Conservation (phyloP, 2,888 invertebrate species). For the Tromatobia lineatoria region DNA sequence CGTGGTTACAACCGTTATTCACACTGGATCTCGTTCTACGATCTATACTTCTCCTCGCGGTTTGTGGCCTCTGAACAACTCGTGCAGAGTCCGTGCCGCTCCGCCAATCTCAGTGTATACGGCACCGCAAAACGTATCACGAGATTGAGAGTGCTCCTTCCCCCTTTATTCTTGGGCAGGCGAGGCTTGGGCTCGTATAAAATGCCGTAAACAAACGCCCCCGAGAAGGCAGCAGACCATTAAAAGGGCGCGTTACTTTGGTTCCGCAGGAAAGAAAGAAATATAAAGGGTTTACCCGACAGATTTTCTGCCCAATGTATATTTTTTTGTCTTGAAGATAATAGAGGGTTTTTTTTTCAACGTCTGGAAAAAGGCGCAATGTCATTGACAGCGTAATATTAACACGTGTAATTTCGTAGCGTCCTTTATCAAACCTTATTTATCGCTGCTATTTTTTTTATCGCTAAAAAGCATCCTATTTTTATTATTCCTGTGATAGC, state of each 20-base stretch:
- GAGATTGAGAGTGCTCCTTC: conserved; percentile 42
- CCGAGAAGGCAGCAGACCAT: conserved; percentile 19
- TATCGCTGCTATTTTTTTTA: not conserved
- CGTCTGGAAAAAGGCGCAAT: not conserved
- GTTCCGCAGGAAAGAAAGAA: not conserved
- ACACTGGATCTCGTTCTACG: conserved; percentile 35
- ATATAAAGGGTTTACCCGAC: conserved; percentile 26
- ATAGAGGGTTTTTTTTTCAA: not conserved
- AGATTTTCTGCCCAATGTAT: not conserved
- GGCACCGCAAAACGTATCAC: conserved; percentile 33
- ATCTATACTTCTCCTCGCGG: conserved; percentile 39
- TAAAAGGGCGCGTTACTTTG: conserved; percentile 24
- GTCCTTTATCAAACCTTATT: not conserved
- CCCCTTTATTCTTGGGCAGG: conserved; percentile 28
- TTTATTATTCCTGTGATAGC: not conserved
- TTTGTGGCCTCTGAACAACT: conserved; percentile 11
- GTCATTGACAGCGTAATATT: not conserved
- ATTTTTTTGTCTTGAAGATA: not conserved
- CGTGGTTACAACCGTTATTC: conserved; percentile 40
- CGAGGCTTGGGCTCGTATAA: conserved; percentile 28
- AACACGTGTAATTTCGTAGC: not conserved
- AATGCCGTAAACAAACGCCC: conserved; percentile 39
- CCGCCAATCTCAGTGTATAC: conserved; percentile 32
- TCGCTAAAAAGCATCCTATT: not conserved
- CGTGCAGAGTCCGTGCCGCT: not conserved